Evolutionary conservation across 2,888 invertebrate genomes (phyloP).

Genomic region (Cantharis rustica): DNA sequence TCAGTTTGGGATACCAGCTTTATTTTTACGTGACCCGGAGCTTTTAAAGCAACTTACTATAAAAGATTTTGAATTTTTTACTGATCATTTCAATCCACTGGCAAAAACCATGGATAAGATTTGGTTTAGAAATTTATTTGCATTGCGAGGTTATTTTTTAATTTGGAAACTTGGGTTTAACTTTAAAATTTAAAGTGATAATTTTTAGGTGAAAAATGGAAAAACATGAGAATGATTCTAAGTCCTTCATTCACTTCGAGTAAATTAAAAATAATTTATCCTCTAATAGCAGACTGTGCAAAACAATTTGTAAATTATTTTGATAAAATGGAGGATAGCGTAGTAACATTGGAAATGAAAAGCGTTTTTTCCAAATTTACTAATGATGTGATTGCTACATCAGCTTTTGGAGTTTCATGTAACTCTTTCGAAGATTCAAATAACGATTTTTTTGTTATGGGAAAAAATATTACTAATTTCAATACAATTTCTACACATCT

Average conservation of each 20-base stretch:
- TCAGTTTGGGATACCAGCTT: slow-evolving; percentile 53
- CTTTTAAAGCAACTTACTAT: slow-evolving; percentile 60
- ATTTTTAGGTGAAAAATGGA: slow-evolving; percentile 38
- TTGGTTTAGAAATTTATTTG: neutral
- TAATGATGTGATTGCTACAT: slow-evolving; percentile 59
- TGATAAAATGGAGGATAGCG: slow-evolving; percentile 35
- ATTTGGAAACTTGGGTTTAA: neutral
- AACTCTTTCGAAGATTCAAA: slow-evolving; percentile 58
- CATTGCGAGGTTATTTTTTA: neutral
- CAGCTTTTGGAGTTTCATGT: slow-evolving; percentile 58
- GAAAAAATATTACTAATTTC: slow-evolving; percentile 55
- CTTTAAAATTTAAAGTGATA: neutral
- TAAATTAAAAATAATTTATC: slow-evolving; percentile 57
- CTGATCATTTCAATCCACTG: neutral
- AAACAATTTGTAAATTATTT: slow-evolving; percentile 31
- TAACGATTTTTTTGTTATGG: slow-evolving; percentile 60
- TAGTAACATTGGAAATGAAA: slow-evolving; percentile 53
- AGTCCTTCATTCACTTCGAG: slow-evolving; percentile 58
- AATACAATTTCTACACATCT: slow-evolving; percentile 2
- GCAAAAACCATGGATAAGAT: neutral
- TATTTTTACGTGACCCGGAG: slow-evolving; percentile 62
- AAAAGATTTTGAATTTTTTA: slow-evolving; percentile 62
- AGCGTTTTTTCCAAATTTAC: slow-evolving; percentile 57
- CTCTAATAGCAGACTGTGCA: slow-evolving; percentile 50
- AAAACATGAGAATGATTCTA: slow-evolving; percentile 54